Evolutionary conservation across 2,797 vertebrate species (phyloP).

Genomic region (Pempheris klunzingeri): DNA sequence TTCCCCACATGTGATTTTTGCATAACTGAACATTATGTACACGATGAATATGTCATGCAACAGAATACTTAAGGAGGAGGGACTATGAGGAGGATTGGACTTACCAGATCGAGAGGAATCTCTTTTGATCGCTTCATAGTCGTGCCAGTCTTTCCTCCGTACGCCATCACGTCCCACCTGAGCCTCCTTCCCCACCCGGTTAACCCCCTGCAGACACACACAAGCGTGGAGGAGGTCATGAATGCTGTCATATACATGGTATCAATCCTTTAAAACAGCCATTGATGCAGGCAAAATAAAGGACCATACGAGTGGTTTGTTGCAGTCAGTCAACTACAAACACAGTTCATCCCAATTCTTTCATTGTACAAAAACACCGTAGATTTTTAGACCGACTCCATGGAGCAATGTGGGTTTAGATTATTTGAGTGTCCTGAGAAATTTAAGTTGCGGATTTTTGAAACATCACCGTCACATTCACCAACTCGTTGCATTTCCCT

Average conservation of each 20-base stretch:
- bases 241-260: neutral
- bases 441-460: neutral
- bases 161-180: conserved; percentile 77
- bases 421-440: neutral
- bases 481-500: neutral
- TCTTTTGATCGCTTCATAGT: conserved; percentile 89
- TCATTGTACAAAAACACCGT: neutral
- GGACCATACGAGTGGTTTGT: no score
- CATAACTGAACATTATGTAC: neutral
- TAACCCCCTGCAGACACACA: conserved; percentile 83
- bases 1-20: neutral
- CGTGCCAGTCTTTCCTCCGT: conserved; percentile 94
- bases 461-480: neutral
- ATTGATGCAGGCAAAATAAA: no score
- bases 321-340: no score
- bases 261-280: no score
- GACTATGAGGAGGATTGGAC: neutral
- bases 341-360: no score
- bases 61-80: neutral
- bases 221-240: neutral
- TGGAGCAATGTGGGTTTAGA: neutral
- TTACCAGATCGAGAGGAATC: conserved; percentile 90
- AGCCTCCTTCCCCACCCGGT: conserved; percentile 80
- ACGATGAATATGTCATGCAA: neutral
- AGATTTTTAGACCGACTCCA: neutral